phyloP scores from a whole-genome alignment of 2,113 vertebrate genomes.

The Phoxinus phoxinus region DNA sequence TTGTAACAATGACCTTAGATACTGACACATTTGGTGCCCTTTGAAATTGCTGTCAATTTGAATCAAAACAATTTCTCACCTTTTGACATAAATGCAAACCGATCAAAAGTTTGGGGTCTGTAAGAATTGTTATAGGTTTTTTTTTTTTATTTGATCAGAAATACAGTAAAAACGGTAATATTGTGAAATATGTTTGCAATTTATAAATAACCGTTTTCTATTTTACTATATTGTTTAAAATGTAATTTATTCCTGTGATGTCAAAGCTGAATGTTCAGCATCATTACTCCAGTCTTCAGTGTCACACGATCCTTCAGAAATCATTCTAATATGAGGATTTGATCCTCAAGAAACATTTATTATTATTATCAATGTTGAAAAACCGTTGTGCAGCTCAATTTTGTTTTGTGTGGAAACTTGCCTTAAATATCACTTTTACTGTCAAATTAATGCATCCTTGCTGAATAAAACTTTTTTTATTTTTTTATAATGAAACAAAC shows the following conservation, averaged over 20 bases:
- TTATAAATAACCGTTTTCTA: neutral
- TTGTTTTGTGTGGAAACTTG: too few relatives aligned
- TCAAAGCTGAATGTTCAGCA: neutral
- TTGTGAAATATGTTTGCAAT: neutral
- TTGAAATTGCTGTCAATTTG: conserved; percentile 43
- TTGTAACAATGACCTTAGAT: conserved; percentile 70
- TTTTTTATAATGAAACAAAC: neutral
- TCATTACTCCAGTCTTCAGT: neutral
- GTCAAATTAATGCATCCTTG: too few relatives aligned
- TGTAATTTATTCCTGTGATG: neutral
- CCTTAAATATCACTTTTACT: too few relatives aligned
- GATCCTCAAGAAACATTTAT: neutral
- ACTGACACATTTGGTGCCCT: conserved; percentile 56
- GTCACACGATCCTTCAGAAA: neutral
- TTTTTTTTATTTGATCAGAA: too few relatives aligned
- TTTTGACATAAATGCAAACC: neutral
- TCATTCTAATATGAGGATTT: neutral
- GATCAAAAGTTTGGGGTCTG: neutral
- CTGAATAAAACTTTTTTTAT: too few relatives aligned
- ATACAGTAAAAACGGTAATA: neutral
- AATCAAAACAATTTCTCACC: neutral
- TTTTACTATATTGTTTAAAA: neutral
- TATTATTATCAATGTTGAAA: neutral
- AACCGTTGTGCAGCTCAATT: neutral
- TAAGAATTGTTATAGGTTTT: neutral